These are phyloP conservation scores for Poeciliopsis turneri DNA, from an alignment of 2,797 vertebrate species.

Conservation along the genomic window DNA sequence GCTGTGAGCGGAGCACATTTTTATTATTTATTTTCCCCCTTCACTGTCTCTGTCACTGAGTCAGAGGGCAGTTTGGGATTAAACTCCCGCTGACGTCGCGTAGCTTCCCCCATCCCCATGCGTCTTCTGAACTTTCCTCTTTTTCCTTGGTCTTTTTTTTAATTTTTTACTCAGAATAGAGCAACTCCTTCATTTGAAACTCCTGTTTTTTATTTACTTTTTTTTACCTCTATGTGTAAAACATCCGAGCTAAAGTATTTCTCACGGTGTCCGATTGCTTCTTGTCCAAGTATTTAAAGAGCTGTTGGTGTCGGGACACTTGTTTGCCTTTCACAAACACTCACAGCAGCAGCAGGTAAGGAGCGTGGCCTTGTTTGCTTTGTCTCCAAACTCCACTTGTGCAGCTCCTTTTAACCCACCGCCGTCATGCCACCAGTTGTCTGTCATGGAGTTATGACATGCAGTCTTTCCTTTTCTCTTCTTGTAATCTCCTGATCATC, in stretches of 20 bases:
- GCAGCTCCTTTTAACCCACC: constrained; percentile 5
- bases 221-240: constrained; percentile 15
- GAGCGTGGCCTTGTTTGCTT: constrained; percentile 60
- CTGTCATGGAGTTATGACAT: neutral
- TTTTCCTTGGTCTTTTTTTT: neutral
- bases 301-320: constrained; percentile 29
- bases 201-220: neutral
- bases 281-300: constrained; percentile 42
- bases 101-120: constrained; percentile 38
- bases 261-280: constrained; percentile 22
- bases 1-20: constrained; percentile 49
- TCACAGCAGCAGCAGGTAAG: constrained; percentile 26
- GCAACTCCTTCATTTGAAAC: neutral
- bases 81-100: constrained; percentile 42
- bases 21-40: constrained; percentile 17
- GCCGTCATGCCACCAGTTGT: neutral
- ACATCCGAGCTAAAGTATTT: neutral
- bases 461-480: neutral
- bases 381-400: constrained; percentile 30
- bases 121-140: constrained; percentile 16
- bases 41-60: constrained; percentile 33
- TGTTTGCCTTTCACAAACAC: constrained; percentile 65
- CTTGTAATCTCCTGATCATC: neutral
- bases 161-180: neutral
- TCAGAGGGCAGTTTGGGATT: constrained; percentile 50